phyloP scores from a whole-genome alignment of 2,113 vertebrate genomes.

The Anthoscopus minutus region DNA sequence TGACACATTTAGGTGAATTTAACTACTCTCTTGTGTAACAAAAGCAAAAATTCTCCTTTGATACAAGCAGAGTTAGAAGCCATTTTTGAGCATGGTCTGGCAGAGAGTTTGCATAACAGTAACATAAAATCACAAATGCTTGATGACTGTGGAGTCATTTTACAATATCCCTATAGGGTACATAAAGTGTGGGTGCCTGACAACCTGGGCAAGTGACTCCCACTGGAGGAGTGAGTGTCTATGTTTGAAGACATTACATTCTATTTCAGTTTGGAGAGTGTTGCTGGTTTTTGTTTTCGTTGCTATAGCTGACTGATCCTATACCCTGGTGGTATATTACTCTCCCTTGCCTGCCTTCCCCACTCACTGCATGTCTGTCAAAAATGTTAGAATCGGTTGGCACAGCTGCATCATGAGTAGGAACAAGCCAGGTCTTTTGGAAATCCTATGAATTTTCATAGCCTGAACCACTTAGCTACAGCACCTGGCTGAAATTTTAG shows the following conservation, averaged over 20 bases:
- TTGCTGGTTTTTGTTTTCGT: not conserved
- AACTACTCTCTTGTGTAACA: not conserved
- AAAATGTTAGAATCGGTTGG: conserved; percentile 2
- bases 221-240: not conserved
- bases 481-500: not conserved
- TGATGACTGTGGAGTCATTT: not conserved
- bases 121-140: not conserved
- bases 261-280: conserved; percentile 1
- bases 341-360: not conserved
- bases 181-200: not conserved
- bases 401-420: not conserved
- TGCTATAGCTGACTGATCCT: conserved; percentile 22
- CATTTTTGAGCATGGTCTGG: not conserved
- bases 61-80: not conserved
- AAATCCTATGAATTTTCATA: conserved; percentile 35
- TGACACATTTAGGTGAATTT: not conserved
- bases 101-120: not conserved
- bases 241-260: not conserved
- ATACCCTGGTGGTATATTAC: not conserved
- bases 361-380: not conserved
- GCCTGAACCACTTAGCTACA: not conserved
- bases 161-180: not conserved
- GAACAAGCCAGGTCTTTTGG: not conserved
- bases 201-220: not conserved
- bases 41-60: not conserved